Evolutionary conservation across 1,140 invertebrate genomes (phyloP).

Genomic region (Ridgeia piscesae): DNA sequence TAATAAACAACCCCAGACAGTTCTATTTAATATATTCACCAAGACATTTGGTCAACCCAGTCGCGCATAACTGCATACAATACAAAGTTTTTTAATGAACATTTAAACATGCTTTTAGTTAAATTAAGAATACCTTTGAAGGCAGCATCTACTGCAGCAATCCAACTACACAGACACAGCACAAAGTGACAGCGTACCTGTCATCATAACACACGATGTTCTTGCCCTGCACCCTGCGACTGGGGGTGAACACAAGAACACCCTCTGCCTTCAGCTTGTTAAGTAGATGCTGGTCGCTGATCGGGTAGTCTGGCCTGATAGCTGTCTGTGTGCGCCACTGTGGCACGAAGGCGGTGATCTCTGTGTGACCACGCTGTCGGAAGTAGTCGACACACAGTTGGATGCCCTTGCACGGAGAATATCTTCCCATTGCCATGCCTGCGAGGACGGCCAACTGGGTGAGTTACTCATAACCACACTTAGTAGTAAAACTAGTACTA

Average conservation of each 20-base stretch:
- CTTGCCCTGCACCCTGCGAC: slow-evolving; percentile 78
- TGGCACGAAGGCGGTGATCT: slow-evolving; percentile 94
- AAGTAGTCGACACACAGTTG: slow-evolving; percentile 54
- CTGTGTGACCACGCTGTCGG: slow-evolving; percentile 45
- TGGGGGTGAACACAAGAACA: slow-evolving; percentile 90
- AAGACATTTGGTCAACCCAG: too few species aligned
- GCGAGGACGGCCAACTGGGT: slow-evolving; percentile 24
- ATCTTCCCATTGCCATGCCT: slow-evolving; percentile 54
- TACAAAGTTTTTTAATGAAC: too few species aligned
- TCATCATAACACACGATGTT: slow-evolving; percentile 96
- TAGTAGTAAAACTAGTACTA: too few species aligned
- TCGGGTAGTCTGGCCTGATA: slow-evolving; percentile 45
- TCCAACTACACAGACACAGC: not conserved
- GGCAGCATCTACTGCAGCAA: not conserved
- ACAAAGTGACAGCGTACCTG: slow-evolving; percentile 3
- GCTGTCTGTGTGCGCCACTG: slow-evolving; percentile 61
- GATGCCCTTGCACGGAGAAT: slow-evolving; percentile 54
- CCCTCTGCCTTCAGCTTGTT: slow-evolving; percentile 84
- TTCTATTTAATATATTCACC: too few species aligned
- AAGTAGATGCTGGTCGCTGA: slow-evolving; percentile 82
- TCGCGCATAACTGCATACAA: too few species aligned
- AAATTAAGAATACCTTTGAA: too few species aligned
- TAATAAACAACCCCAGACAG: too few species aligned
- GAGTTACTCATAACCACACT: not conserved
- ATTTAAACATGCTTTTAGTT: too few species aligned